A percentile compares a stretch with the other conserved stretches of the same genome.
phyloP scores from a whole-genome alignment of 2,113 vertebrate genomes.

The Baryphthengus martii region DNA sequence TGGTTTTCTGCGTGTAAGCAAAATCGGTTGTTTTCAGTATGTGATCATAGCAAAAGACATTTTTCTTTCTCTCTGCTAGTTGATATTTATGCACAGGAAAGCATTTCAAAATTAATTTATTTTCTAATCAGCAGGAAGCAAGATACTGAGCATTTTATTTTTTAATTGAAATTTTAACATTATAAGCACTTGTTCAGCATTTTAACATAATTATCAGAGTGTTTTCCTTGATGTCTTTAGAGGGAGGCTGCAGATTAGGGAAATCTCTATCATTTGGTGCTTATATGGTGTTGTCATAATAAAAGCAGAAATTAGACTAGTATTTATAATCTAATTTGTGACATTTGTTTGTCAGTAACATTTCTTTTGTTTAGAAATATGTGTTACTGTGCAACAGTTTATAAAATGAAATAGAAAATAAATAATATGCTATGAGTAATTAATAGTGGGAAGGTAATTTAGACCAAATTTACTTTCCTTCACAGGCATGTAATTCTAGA shows the following conservation, averaged over 20 bases:
- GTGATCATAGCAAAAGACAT: conserved; percentile 45
- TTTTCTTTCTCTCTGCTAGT: conserved; percentile 19
- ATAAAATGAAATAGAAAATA: conserved; percentile 6
- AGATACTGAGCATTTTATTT: neutral
- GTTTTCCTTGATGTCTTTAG: neutral
- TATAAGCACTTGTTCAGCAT: conserved; percentile 37
- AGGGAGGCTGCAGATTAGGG: conserved; percentile 18
- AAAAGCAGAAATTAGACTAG: conserved; percentile 21
- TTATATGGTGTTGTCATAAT: conserved; percentile 22
- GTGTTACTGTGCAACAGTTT: conserved; percentile 10
- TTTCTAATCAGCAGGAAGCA: conserved; percentile 39
- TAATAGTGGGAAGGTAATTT: conserved; percentile 17
- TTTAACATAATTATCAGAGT: conserved; percentile 9
- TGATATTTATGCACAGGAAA: conserved; percentile 36
- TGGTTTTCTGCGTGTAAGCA: conserved; percentile 63
- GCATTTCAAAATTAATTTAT: conserved; percentile 27
- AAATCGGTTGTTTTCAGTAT: conserved; percentile 61
- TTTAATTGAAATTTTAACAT: conserved; percentile 31
- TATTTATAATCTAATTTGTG: conserved; percentile 20
- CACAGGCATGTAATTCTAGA: conserved; percentile 13
- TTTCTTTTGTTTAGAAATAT: conserved; percentile 37
- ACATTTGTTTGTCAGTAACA: conserved; percentile 25
- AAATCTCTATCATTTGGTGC: conserved; percentile 22
- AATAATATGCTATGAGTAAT: neutral
- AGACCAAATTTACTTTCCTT: conserved; percentile 28